Base-by-base conservation (phyloP, 2,888 invertebrate genomes). In the Sisyra terminalis region DNA sequence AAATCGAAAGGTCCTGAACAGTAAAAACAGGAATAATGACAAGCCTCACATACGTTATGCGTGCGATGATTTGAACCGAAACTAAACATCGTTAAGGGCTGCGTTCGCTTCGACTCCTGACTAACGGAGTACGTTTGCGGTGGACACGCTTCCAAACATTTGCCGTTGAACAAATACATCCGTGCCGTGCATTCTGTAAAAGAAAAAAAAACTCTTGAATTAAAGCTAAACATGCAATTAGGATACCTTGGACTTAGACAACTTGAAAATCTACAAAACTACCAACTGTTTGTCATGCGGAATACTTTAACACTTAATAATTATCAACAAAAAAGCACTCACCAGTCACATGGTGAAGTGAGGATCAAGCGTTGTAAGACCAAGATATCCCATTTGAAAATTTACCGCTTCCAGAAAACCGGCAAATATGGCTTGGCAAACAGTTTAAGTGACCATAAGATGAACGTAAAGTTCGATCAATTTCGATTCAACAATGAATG, bases 1-100 rank as follows among this genome's bases (percentile, higher is more conserved):
- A 71, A 72, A 58, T 78, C 75, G 50, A 71, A 69, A 6, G 81
- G 75, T 8, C 83, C 83, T 6, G 63, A 59, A 54, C 85, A 85
- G 8, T 67, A 66, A 44, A 69, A 67, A 57, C 85, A 85, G n/a
- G 76, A 71, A 57, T 84, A 83, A 61, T 85, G 83, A 56, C 85
- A 85, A 24, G 66, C 61, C 2, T 72, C 60, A 54, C 84, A 84
- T 41, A 66, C 61, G 24, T 59, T 58, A 6, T 64, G 65, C 57
- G 18, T 54, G 52, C 35, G 10, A 44, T 24, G 24, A 24, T 24
- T 24, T 7, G 24, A 24, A 5, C 24, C 24, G 5, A 24, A 24
- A 24, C 24, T 24, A 7, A 24, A 24, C 24, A 24, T 24, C 24
- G 24, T 24, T 24, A 24, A 24, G 24, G 24, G 24, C 7, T 24